Evolutionary conservation across 2,797 vertebrate genomes (phyloP), one percentile per base, ranked within the genome.

Genomic region (Benthosema pterotum): DNA sequence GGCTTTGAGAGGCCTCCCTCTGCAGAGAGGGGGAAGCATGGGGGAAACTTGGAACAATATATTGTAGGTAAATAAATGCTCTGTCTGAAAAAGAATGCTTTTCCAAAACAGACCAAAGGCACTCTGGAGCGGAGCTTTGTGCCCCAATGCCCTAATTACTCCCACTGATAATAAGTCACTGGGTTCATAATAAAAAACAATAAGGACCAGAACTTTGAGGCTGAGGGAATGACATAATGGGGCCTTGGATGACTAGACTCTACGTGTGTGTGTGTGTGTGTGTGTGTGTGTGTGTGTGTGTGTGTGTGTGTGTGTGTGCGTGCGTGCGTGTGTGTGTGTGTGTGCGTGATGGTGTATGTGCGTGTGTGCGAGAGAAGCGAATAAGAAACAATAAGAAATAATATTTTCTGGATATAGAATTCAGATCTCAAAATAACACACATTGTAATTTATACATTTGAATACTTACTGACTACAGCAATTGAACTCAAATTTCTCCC

Each of bases 1-100:
- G 74, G 76, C 86, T 88, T 80, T 62, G 54, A 80, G 90, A 88
- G 91, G 91, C 91, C 91, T 75, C 68, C 12, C 8, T 38, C 32
- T 38, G 32, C 32, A 47, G 72, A 83, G 84, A 83, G 89, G 88
- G 86, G 85, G 69, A 75, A 86, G 72, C 51, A 70, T 57, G 1
- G 67, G 75, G 83, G 78, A 85, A 90, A 91, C 83, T 91, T 90
- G 90, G 88, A 90, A 84, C 78, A 85, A 85, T 82, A 65, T 80
- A 72, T 86, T 88, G 85, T 88, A 89, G 91, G 89, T 92, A 91
- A 92, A 93, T 91, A 93, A 93, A 91, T 92, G 88, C 85, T 87
- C 83, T 87, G 74, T 85, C 77, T 86, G 83, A 89, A 89, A 80
- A 89, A 90, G 80, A 87, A 87, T 78, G 81, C 66, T 57, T 86